These are phyloP conservation scores for Gonocerus acuteangulatus DNA, from an alignment of 2,888 invertebrate genomes.

Conservation along the genomic window DNA sequence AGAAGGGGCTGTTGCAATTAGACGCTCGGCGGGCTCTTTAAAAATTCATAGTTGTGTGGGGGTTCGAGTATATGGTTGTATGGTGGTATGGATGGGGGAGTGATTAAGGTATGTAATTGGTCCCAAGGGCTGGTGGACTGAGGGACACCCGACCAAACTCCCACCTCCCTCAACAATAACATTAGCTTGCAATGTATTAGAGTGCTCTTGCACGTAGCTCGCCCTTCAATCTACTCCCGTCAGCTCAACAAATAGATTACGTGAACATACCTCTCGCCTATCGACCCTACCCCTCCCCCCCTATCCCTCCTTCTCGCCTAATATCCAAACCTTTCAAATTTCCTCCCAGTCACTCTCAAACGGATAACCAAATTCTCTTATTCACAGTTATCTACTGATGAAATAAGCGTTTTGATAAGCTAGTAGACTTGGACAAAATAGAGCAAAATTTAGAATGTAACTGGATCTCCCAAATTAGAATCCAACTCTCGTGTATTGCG, in stretches of 20 bases:
- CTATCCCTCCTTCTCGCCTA: conserved; percentile 29
- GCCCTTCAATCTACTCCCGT: conserved; percentile 25
- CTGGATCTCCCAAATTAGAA: too few relatives aligned
- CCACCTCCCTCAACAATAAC: conserved; percentile 31
- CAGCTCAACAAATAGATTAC: conserved; percentile 35
- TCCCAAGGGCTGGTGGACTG: conserved; percentile 22
- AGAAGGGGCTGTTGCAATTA: conserved; percentile 1
- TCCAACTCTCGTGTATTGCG: too few relatives aligned
- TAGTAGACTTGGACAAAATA: too few relatives aligned
- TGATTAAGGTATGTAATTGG: conserved; percentile 34
- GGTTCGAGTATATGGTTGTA: conserved; percentile 22
- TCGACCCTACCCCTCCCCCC: conserved; percentile 13
- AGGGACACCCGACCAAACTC: background rate
- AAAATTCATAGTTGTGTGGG: conserved; percentile 17
- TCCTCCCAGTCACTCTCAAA: conserved; percentile 27
- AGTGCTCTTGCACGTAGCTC: conserved; percentile 33
- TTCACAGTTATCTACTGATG: too few relatives aligned
- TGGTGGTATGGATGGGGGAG: conserved; percentile 24
- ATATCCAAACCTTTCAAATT: conserved; percentile 7
- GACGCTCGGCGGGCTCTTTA: conserved; percentile 4
- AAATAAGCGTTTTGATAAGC: too few relatives aligned
- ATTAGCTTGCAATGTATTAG: conserved; percentile 35
- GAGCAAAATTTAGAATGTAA: too few relatives aligned
- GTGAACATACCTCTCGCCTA: conserved; percentile 30
- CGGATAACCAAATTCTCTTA: too few relatives aligned